Evolutionary conservation across 2,888 invertebrate species (phyloP).

Genomic region (Amiota mariae): DNA sequence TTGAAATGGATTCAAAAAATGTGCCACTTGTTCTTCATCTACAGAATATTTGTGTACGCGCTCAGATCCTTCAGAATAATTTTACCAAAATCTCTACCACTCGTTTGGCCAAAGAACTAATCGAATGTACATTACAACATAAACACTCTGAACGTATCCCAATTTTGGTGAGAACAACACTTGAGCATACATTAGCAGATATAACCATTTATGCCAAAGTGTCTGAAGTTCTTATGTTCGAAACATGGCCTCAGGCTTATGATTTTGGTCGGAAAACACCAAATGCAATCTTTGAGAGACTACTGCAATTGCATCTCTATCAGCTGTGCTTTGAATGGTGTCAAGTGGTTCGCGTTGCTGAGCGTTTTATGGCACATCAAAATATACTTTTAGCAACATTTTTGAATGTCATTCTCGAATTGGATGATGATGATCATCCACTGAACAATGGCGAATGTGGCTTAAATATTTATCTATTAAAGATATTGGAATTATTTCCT

Average conservation of each 20-base stretch:
- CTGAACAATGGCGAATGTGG: slow-evolving; percentile 29
- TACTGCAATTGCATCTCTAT: slow-evolving; percentile 62
- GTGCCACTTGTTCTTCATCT: slow-evolving; percentile 63
- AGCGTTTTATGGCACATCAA: slow-evolving; percentile 60
- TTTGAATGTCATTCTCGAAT: slow-evolving; percentile 61
- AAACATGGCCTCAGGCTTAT: slow-evolving; percentile 78
- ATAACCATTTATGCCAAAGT: slow-evolving; percentile 80
- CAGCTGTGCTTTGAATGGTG: slow-evolving; percentile 82
- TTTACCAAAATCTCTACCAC: slow-evolving; percentile 70
- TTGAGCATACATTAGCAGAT: slow-evolving; percentile 77
- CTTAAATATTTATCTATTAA: slow-evolving; percentile 72
- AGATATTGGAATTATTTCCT: slow-evolving; percentile 78
- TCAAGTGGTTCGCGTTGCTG: slow-evolving; percentile 75
- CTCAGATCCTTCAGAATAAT: slow-evolving; percentile 63
- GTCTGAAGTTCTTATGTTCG: slow-evolving; percentile 75
- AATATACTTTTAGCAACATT: slow-evolving; percentile 69
- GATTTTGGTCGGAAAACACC: slow-evolving; percentile 70
- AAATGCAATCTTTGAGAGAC: slow-evolving; percentile 65
- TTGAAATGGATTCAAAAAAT: slow-evolving; percentile 59
- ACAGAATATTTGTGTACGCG: slow-evolving; percentile 59
- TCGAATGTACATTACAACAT: slow-evolving; percentile 74
- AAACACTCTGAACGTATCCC: slow-evolving; percentile 73
- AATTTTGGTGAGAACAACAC: slow-evolving; percentile 59
- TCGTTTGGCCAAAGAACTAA: slow-evolving; percentile 65
- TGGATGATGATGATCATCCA: slow-evolving; percentile 37